phyloP scores from a whole-genome alignment of 2,113 vertebrate genomes.

The Mustela lutreola region DNA sequence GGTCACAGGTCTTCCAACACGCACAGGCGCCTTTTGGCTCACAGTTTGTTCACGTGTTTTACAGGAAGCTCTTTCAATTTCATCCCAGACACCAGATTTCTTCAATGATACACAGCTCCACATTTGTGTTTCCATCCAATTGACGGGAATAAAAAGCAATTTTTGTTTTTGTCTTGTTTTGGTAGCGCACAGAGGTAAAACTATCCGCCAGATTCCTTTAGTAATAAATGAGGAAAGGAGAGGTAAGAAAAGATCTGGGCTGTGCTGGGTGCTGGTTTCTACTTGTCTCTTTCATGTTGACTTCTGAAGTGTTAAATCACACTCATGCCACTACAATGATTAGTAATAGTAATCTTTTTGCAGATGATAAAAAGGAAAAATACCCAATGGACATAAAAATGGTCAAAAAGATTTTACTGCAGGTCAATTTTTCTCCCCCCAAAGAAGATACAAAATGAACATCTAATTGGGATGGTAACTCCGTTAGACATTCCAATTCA shows the following conservation, averaged over 20 bases:
- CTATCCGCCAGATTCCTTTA: slow-evolving; percentile 29
- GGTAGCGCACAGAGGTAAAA: background rate
- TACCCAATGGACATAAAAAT: slow-evolving; percentile 73
- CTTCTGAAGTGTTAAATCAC: slow-evolving; percentile 62
- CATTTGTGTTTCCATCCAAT: slow-evolving; percentile 19
- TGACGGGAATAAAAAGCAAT: slow-evolving; percentile 36
- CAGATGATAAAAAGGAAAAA: slow-evolving; percentile 74
- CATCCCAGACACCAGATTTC: slow-evolving; percentile 53
- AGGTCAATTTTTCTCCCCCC: slow-evolving; percentile 64
- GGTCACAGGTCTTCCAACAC: slow-evolving; percentile 45
- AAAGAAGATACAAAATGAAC: slow-evolving; percentile 75
- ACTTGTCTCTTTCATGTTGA: slow-evolving; percentile 51
- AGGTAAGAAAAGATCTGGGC: background rate
- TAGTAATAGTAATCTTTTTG: slow-evolving; percentile 64
- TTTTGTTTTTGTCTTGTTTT: slow-evolving; percentile 15
- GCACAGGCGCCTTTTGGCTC: background rate
- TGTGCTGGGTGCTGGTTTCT: slow-evolving; percentile 36
- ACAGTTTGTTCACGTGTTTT: slow-evolving; percentile 56
- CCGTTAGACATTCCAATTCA: slow-evolving; percentile 15
- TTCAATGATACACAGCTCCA: slow-evolving; percentile 40
- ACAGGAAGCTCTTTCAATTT: slow-evolving; percentile 53
- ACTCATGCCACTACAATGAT: slow-evolving; percentile 70
- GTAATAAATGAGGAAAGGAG: background rate
- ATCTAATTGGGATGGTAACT: slow-evolving; percentile 51
- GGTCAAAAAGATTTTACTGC: slow-evolving; percentile 43